Base-by-base conservation (phyloP, 2,797 vertebrate species). In the Lepus oiostolus region DNA sequence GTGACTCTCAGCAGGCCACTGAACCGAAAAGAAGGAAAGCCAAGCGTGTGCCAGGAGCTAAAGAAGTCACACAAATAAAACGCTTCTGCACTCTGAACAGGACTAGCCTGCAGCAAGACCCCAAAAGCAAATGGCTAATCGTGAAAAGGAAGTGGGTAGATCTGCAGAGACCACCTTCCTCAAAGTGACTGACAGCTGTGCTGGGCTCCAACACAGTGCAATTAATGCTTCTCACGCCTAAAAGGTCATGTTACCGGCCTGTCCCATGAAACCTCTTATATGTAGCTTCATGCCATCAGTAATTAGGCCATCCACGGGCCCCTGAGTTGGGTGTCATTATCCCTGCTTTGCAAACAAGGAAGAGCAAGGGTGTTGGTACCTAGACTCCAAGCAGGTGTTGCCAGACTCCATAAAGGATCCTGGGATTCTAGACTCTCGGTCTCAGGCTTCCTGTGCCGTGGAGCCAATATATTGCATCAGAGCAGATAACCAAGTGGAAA, bases 301-400 rank as follows among this genome's bases (percentile, higher is more conserved):
- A 96, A 94, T 97, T 96, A 97, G 65, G 63, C 83, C 92, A 88
- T 62, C 67, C 32, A 42, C 0, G 19, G 95, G n/a, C 58, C 58
- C 80, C 42, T 76, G 71, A 92, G 94, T 90, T 95, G 88, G 94
- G 79, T 96, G 30, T 97, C 92, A 97, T 97, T 96, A 97, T 94
- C 88, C 70, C 24, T 96, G 93, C 75, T 96, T 95, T 92, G 82
- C 88, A 96, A 96, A 96, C 87, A 91, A 95, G 94, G 95, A 95
- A 96, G 94, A 92, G 28, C 81, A 87, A 90, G 42, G 92, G 3
- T 85, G 52, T 87, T 83, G 42, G 62, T 80, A 63, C 68, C 26
- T 70, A 63, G 90, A 84, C 76, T 95, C 84, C 19, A 88, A 72
- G 60, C 54, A n/a, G 3, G 4, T 93, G 35, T 63, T 22, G 5